Evolutionary conservation across 1,140 invertebrate genomes (phyloP), one percentile per base, ranked within the genome.

Genomic region (Drosophila subpulchrella): DNA sequence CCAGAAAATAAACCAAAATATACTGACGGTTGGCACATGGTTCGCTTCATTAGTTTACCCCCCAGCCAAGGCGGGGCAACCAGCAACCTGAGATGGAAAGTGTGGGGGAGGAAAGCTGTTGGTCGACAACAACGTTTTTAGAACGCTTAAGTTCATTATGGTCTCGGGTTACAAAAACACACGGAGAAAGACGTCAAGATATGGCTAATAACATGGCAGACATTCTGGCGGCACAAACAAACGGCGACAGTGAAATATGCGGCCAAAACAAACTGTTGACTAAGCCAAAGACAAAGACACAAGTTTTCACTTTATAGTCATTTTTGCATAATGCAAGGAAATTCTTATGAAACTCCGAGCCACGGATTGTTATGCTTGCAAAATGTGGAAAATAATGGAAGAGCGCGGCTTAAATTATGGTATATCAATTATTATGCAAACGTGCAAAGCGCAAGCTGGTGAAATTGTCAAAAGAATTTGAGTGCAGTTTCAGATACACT

Each of bases 121-220:
- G 32, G 44, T 46, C n/a, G 65, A 39, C 20, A 57, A 34, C 27
- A 50, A 39, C 27, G 42, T 55, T 75, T 65, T 36, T 66, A 65
- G 47, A 82, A 53, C 57, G 46, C 66, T 51, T 86, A 79, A 86
- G 75, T 83, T 79, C 66, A 79, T 88, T 89, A 79, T 73, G 83
- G 82, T 79, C 76, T 88, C 44, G 59, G 66, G 62, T 86, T 86
- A 54, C 83, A 78, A 34, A 15, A 32, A 54, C 51, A 65, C 53
- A 34, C 27, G n/a, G 30, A 8, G 30, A 44, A 47, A 47, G 53
- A 53, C 44, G 42, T 44, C 39, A 42, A 50, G 34, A 51, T 38
- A 24, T 47, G 44, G 54, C 73, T 66, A 48, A 66, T 66, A 65
- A 67, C 50, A 61, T 27, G 73, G 54, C 57, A 70, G 63, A 72